phyloP scores from a whole-genome alignment of 2,797 vertebrate species.

The Pseudomugil tenellus region DNA sequence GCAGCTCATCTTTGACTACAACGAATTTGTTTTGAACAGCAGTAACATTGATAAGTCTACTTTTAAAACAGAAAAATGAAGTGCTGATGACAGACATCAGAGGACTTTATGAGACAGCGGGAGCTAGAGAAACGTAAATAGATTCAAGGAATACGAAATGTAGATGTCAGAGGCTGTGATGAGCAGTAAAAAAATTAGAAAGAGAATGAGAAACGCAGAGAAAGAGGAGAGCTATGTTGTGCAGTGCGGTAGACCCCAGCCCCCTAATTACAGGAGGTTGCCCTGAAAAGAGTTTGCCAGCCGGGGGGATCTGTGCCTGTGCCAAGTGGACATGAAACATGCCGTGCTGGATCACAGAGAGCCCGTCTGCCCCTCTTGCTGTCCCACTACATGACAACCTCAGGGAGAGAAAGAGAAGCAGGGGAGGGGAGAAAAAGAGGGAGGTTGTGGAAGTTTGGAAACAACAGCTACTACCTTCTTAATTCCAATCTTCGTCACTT shows the following conservation, averaged over 20 bases:
- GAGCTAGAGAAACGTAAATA: slow-evolving; percentile 17
- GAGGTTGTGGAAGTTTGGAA: slow-evolving; percentile 42
- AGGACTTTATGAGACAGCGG: slow-evolving; percentile 15
- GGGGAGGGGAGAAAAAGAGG: slow-evolving; percentile 17
- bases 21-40: background rate
- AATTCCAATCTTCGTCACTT: slow-evolving; percentile 50
- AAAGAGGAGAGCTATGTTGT: slow-evolving; percentile 61
- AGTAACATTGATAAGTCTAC: background rate
- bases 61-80: background rate
- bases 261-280: slow-evolving; percentile 85
- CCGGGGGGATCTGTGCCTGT: slow-evolving; percentile 81
- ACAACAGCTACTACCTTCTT: slow-evolving; percentile 54
- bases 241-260: slow-evolving; percentile 79
- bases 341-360: slow-evolving; percentile 82
- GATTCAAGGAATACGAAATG: slow-evolving; percentile 33
- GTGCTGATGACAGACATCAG: slow-evolving; percentile 41
- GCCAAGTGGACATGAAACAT: slow-evolving; percentile 86
- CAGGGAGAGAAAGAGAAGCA: slow-evolving; percentile 55
- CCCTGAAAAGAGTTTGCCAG: slow-evolving; percentile 86
- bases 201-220: slow-evolving; percentile 19
- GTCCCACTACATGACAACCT: slow-evolving; percentile 78
- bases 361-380: slow-evolving; percentile 78
- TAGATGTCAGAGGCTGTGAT: slow-evolving; percentile 38
- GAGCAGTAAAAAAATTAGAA: slow-evolving; percentile 37
- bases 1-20: background rate